Base-by-base conservation (phyloP, 2,888 invertebrate genomes). In the Calliopum simillimum region DNA sequence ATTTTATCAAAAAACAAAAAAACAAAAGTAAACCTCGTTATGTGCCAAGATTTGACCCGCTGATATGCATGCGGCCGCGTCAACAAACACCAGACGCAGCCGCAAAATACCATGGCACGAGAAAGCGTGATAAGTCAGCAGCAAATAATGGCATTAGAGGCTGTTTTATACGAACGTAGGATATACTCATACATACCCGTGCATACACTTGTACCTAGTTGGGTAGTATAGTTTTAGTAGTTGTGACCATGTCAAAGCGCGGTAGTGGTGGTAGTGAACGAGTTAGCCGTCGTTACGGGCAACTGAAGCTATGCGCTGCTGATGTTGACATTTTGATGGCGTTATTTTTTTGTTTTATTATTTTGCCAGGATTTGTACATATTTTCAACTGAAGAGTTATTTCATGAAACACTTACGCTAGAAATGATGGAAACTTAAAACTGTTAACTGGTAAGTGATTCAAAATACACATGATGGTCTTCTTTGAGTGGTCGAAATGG, bases 11-110 rank as follows among this genome's bases (percentile, higher is more conserved):
- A 66, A 58, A 33, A 33, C 5, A 33, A 25, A 46, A 3, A 66
- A 66, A 33, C 66, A 33, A 33, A 33, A 25, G 58, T 11, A 66
- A 66, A 33, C 66, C 66, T 66, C 58, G 66, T 58, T 66, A 58
- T 46, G 56, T 21, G 61, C 11, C 41, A 41, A 53, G 53, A 64
- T 64, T 51, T 64, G n/a, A 43, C 13, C 41, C 53, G 53, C 23
- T 51, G 49, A 43, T 64, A n/a, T 14, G 13, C 12, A 19, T 12
- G 55, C 2, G 12, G 33, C 55, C 6, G 14, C 55, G 21, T 21
- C 23, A 56, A 23, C 23, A 23, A 56, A 23, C 23, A 1, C 6
- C 8, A 21, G 55, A 23, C 11, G 21, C 14, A 61, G 61, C 46
- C 44, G 33, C 58, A 58, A 11, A 16, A 21, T 12, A 56, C 25